Percentiles rank a stretch among this genome's conserved stretches.
These are phyloP conservation scores for Himalopsyche tibetana DNA, from an alignment of 2,888 invertebrate genomes.

Conservation along the genomic window DNA sequence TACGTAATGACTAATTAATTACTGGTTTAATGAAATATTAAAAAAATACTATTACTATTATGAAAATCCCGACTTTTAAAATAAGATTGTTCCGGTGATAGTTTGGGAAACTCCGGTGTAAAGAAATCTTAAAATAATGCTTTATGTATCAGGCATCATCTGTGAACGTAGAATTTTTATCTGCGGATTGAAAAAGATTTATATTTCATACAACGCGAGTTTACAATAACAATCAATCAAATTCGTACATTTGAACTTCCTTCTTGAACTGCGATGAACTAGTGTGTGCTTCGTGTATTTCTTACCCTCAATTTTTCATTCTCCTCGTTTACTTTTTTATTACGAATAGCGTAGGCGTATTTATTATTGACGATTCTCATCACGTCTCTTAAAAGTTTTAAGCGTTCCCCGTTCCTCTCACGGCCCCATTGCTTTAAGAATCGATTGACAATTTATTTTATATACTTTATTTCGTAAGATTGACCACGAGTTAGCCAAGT, in stretches of 20 bases:
- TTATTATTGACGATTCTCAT: slow-evolving; percentile 29
- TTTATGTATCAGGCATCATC: too few relatives aligned
- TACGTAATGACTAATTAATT: too few relatives aligned
- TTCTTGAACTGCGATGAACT: background rate
- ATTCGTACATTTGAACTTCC: background rate
- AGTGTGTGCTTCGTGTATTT: slow-evolving; percentile 4
- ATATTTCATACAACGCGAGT: too few relatives aligned
- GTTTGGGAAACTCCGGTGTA: too few relatives aligned
- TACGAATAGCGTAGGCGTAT: background rate
- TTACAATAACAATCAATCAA: background rate
- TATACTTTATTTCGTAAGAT: slow-evolving; percentile 30
- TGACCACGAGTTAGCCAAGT: background rate
- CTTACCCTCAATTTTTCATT: background rate
- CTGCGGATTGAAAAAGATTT: too few relatives aligned
- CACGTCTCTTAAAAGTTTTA: slow-evolving; percentile 28
- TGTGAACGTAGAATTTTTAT: too few relatives aligned
- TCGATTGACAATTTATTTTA: background rate
- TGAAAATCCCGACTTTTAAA: too few relatives aligned
- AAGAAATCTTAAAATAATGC: too few relatives aligned
- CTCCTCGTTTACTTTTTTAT: background rate
- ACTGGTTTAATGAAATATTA: too few relatives aligned
- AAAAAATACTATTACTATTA: too few relatives aligned
- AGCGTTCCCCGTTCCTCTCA: background rate
- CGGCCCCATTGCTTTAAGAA: background rate
- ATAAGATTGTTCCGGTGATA: too few relatives aligned